These are phyloP conservation scores for Phymanthus crucifer DNA, from an alignment of 92 coral and sea anemone species.

Conservation along the genomic window DNA sequence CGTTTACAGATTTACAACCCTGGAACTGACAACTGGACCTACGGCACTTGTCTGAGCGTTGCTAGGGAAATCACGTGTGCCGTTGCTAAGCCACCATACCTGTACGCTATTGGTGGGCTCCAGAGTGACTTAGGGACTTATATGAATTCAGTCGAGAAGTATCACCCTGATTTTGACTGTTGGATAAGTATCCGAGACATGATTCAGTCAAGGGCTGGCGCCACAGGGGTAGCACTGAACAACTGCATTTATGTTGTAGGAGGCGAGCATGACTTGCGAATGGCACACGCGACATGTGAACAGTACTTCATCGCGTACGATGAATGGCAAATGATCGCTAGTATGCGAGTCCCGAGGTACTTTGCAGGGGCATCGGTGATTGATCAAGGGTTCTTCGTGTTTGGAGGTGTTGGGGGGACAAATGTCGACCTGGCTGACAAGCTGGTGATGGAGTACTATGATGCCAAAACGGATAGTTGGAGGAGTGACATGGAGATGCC, in stretches of 20 bases:
- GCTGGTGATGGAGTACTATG: slow-evolving; percentile 48
- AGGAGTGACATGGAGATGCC: slow-evolving; percentile 54
- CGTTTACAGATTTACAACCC: slow-evolving; percentile 78
- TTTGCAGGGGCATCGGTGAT: slow-evolving; percentile 80
- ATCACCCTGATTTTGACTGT: slow-evolving; percentile 68
- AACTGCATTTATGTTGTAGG: slow-evolving; percentile 76
- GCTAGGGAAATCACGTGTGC: slow-evolving; percentile 82
- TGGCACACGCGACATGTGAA: slow-evolving; percentile 74
- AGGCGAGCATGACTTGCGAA: slow-evolving; percentile 73
- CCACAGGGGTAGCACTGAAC: slow-evolving; percentile 61
- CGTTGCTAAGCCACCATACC: slow-evolving; percentile 64
- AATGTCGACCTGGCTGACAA: slow-evolving; percentile 50
- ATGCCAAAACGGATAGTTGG: slow-evolving; percentile 47
- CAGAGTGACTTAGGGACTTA: slow-evolving; percentile 73
- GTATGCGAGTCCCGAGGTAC: slow-evolving; percentile 81
- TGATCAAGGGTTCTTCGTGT: slow-evolving; percentile 69
- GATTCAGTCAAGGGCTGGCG: slow-evolving; percentile 77
- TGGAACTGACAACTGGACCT: slow-evolving; percentile 59
- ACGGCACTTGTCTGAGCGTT: slow-evolving; percentile 62
- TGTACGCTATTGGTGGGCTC: slow-evolving; percentile 86
- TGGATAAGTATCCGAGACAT: slow-evolving; percentile 70
- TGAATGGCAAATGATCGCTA: slow-evolving; percentile 78
- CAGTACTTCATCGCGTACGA: slow-evolving; percentile 62
- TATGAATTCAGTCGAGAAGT: slow-evolving; percentile 77
- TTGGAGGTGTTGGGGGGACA: slow-evolving; percentile 85